phyloP scores from a whole-genome alignment of 1,140 invertebrate genomes.

The Nautilus pompilius region DNA sequence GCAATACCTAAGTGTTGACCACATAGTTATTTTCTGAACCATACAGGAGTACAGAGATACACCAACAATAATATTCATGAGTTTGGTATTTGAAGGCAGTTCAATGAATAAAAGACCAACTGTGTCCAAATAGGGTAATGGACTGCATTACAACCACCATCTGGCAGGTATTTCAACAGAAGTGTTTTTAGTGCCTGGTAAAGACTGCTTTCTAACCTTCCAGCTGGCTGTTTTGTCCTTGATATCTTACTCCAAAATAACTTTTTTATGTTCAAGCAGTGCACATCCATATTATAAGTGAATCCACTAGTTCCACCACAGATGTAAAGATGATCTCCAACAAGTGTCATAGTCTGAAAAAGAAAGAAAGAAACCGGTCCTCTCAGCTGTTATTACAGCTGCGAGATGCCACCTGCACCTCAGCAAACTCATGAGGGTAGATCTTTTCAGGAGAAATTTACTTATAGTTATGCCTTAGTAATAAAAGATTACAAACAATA shows the following conservation, averaged over 20 bases:
- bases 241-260: conserved; percentile 17
- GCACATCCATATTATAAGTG: conserved; percentile 26
- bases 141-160: conserved; percentile 5
- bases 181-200: no score
- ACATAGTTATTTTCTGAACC: no score
- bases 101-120: background rate
- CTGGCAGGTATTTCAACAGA: conserved; percentile 3
- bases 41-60: no score
- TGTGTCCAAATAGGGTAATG: background rate
- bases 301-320: conserved; percentile 47
- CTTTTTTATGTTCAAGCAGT: conserved; percentile 16
- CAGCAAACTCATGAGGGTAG: conserved; percentile 4
- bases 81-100: background rate
- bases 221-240: no score
- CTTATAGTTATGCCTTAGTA: background rate
- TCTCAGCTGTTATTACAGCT: background rate
- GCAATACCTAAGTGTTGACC: no score
- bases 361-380: background rate
- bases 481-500: no score
- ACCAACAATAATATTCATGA: background rate
- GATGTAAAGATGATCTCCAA: conserved; percentile 47
- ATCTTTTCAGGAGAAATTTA: background rate
- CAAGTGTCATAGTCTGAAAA: conserved; percentile 37
- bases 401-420: background rate
- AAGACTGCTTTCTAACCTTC: no score